phyloP scores from a whole-genome alignment of 2,113 vertebrate species.

The Notiomystis cincta region DNA sequence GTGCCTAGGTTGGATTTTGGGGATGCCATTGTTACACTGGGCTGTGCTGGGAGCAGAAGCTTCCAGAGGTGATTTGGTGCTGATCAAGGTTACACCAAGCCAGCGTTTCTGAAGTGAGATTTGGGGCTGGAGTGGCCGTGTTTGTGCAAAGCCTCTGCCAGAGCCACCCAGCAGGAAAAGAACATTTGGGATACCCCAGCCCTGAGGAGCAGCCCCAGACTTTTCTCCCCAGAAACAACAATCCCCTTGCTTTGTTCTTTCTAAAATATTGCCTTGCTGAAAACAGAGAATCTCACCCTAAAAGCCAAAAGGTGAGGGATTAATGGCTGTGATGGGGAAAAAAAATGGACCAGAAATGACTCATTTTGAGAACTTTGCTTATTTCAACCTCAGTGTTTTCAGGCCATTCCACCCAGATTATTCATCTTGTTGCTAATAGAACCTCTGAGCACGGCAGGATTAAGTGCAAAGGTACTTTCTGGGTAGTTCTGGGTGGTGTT shows the following conservation, averaged over 20 bases:
- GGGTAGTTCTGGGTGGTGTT: not conserved
- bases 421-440: not conserved
- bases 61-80: not conserved
- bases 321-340: not conserved
- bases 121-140: not conserved
- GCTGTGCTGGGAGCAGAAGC: not conserved
- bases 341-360: not conserved
- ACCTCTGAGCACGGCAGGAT: not conserved
- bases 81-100: not conserved
- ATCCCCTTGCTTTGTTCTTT: not conserved
- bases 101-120: not conserved
- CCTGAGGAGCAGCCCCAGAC: not conserved
- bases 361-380: not conserved
- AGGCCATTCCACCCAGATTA: not conserved
- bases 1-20: not conserved
- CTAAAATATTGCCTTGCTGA: not conserved
- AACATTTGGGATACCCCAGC: not conserved
- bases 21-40: accelerated
- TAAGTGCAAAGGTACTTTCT: not conserved
- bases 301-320: not conserved
- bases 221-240: not conserved
- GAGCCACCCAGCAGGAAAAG: not conserved
- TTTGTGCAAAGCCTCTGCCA: not conserved
- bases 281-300: not conserved
- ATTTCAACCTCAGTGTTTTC: not conserved